phyloP scores from a whole-genome alignment of 2,888 invertebrate genomes.

The Drosophila yooni region DNA sequence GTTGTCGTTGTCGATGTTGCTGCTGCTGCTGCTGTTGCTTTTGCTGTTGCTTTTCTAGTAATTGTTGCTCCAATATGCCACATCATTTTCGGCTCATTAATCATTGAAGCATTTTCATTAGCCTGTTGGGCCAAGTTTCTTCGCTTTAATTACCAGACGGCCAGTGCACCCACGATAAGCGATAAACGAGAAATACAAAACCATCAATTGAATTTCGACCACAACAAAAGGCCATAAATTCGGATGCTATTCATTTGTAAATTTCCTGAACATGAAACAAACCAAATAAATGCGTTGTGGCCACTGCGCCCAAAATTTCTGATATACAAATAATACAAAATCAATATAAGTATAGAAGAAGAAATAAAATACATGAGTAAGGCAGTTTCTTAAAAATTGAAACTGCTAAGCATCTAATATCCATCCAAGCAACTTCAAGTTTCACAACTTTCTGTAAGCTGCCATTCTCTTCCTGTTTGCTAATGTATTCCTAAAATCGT shows the following conservation, averaged over 20 bases:
- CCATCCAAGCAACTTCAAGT: not conserved
- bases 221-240: constrained; percentile 47
- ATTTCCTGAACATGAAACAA: constrained; percentile 16
- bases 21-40: constrained; percentile 12
- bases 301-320: constrained; percentile 9
- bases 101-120: constrained; percentile 71
- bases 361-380: not conserved
- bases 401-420: not conserved
- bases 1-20: constrained; percentile 29
- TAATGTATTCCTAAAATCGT: not conserved
- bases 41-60: constrained; percentile 49
- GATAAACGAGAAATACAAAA: constrained; percentile 39
- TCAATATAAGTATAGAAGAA: constrained; percentile 27
- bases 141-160: constrained; percentile 39
- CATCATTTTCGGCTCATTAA: constrained; percentile 79
- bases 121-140: constrained; percentile 31
- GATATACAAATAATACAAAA: constrained; percentile 43
- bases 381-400: not conserved
- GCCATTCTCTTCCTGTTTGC: not conserved
- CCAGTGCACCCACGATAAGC: constrained; percentile 12
- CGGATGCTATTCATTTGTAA: constrained; percentile 2
- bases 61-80: constrained; percentile 72
- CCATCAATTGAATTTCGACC: constrained; percentile 45
- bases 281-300: constrained; percentile 10
- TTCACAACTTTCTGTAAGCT: not conserved